Percentiles rank a stretch among this genome's conserved stretches.
These are phyloP conservation scores for Leptopilina drosophilae DNA, from an alignment of 2,888 invertebrate genomes.

Conservation along the genomic window DNA sequence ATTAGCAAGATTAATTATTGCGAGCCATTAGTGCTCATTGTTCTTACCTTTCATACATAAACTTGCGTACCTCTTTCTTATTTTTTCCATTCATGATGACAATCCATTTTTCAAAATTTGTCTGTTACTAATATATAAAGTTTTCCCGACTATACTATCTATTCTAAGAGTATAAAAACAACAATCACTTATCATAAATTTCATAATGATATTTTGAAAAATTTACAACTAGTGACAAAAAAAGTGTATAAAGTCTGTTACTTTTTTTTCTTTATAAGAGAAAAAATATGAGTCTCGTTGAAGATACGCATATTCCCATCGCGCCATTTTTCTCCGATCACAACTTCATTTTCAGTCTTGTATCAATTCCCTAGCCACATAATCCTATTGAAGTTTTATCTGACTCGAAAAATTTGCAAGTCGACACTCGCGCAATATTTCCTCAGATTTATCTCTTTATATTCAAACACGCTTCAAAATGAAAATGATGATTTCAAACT, in stretches of 20 bases:
- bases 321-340: conserved; percentile 22
- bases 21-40: conserved; percentile 17
- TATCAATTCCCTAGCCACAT: background rate
- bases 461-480: background rate
- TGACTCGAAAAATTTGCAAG: conserved; percentile 25
- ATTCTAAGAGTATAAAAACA: too few relatives aligned
- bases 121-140: too few relatives aligned
- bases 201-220: background rate
- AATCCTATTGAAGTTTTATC: conserved; percentile 33
- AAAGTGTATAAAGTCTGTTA: too few relatives aligned
- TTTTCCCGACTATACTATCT: too few relatives aligned
- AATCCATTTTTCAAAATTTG: background rate
- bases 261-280: background rate
- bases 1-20: conserved; percentile 34
- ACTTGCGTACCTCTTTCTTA: background rate
- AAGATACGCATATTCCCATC: conserved; percentile 1
- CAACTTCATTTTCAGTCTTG: conserved; percentile 29
- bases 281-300: conserved; percentile 1
- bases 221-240: background rate
- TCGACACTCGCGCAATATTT: conserved; percentile 4
- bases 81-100: background rate
- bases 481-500: background rate
- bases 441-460: background rate
- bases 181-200: background rate
- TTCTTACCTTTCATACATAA: background rate